These are phyloP conservation scores for Stenopsyche tienmushanensis DNA, from an alignment of 1,140 invertebrate genomes.

Conservation along the genomic window DNA sequence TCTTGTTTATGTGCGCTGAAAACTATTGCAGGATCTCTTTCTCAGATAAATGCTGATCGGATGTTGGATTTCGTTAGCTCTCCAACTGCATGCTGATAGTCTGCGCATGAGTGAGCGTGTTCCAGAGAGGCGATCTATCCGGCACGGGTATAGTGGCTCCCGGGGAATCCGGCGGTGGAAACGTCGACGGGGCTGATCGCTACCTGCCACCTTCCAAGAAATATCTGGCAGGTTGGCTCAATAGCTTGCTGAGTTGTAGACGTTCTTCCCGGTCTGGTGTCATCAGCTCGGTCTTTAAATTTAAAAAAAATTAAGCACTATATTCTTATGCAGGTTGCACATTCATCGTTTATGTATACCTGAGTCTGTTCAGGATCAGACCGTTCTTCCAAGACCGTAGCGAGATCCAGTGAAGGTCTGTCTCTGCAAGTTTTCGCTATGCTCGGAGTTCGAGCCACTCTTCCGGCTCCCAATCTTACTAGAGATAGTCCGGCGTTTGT, in stretches of 20 bases:
- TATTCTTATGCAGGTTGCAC: constrained; percentile 1
- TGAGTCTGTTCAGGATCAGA: constrained; percentile 70
- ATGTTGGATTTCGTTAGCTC: no score
- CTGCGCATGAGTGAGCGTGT: constrained; percentile 64
- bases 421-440: constrained; percentile 64
- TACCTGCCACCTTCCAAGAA: constrained; percentile 35
- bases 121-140: constrained; percentile 63
- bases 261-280: constrained; percentile 37
- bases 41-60: no score
- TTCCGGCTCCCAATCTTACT: constrained; percentile 75
- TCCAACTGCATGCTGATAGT: constrained; percentile 45
- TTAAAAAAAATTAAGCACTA: not conserved
- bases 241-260: constrained; percentile 31
- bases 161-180: not conserved
- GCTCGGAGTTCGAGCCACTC: constrained; percentile 62
- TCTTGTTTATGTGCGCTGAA: no score
- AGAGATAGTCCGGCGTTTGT: constrained; percentile 78
- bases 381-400: constrained; percentile 78
- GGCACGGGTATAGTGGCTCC: constrained; percentile 16
- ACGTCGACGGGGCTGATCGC: constrained; percentile 4
- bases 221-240: constrained; percentile 37
- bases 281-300: constrained; percentile 38
- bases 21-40: no score
- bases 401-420: constrained; percentile 73
- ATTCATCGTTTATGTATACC: constrained; percentile 21